Conservation (phyloP, 2,888 invertebrate species). For the Asteroscopus sphinx region DNA sequence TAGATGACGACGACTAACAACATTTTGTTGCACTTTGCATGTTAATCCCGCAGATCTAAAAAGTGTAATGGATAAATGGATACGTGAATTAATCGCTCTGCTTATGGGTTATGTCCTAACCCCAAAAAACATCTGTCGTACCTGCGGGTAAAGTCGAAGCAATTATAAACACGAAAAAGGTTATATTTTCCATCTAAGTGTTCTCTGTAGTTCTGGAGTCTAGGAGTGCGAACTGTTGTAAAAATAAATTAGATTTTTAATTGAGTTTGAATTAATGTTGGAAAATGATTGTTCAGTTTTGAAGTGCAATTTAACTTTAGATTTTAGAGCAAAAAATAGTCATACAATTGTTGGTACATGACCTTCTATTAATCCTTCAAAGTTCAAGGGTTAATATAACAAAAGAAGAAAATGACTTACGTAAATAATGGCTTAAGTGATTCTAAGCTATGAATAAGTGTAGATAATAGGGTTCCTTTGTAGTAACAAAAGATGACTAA, state of each 20-base stretch:
- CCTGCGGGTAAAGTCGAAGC: conserved; percentile 11
- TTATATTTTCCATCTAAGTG: conserved; percentile 14
- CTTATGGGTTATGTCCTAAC: not conserved
- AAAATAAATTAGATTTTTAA: conserved; percentile 38
- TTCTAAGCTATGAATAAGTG: no score
- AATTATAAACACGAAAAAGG: conserved; percentile 32
- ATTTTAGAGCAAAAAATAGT: conserved; percentile 1
- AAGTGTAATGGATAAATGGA: no score
- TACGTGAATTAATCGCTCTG: not conserved
- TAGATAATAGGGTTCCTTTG: no score
- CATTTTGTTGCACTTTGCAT: no score
- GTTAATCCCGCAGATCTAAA: no score
- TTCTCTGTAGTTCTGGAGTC: conserved; percentile 3
- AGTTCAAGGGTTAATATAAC: no score
- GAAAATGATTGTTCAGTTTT: conserved; percentile 25
- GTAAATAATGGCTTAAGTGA: no score
- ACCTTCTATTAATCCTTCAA: not conserved
- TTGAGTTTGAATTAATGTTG: conserved; percentile 33
- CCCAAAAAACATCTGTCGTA: conserved; percentile 5
- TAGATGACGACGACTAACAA: no score
- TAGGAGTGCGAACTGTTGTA: conserved; percentile 16
- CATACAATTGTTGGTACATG: conserved; percentile 2
- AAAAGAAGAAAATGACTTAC: no score
- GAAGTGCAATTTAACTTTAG: conserved; percentile 25
- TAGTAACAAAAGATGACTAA: no score